Evolutionary conservation across 2,888 invertebrate species (phyloP).

Genomic region (Agriopis leucophaearia): DNA sequence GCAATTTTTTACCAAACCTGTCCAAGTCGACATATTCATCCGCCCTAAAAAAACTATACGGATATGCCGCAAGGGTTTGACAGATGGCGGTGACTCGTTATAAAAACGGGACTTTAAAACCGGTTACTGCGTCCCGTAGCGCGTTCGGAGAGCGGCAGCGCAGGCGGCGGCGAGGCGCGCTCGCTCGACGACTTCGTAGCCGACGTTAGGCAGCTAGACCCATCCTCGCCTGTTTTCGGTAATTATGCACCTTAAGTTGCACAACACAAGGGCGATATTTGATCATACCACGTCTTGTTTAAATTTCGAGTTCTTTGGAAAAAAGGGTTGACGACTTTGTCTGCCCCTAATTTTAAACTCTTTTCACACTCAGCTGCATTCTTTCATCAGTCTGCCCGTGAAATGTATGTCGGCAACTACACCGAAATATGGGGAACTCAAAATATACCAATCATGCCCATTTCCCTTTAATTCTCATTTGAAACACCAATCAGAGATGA

Average conservation of each 20-base stretch:
- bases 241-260: slow-evolving; percentile 65
- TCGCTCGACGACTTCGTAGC: slow-evolving; percentile 81
- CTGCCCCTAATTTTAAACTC: neutral
- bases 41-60: too few relatives aligned
- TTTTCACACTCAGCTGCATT: neutral
- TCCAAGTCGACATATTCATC: too few relatives aligned
- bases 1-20: too few relatives aligned
- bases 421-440: neutral
- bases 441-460: neutral
- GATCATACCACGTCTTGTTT: slow-evolving; percentile 19
- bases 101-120: neutral
- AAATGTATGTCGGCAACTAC: neutral
- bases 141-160: slow-evolving; percentile 80
- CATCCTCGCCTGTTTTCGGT: slow-evolving; percentile 83
- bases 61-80: neutral
- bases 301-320: neutral
- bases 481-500: neutral
- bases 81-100: neutral
- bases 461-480: neutral
- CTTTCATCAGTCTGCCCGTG: neutral
- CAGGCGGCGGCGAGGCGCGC: slow-evolving; percentile 69
- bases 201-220: slow-evolving; percentile 82
- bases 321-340: neutral
- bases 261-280: slow-evolving; percentile 53
- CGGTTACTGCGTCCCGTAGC: slow-evolving; percentile 57